Evolutionary conservation across 2,797 vertebrate genomes (phyloP).

Genomic region (Numenius phaeopus): DNA sequence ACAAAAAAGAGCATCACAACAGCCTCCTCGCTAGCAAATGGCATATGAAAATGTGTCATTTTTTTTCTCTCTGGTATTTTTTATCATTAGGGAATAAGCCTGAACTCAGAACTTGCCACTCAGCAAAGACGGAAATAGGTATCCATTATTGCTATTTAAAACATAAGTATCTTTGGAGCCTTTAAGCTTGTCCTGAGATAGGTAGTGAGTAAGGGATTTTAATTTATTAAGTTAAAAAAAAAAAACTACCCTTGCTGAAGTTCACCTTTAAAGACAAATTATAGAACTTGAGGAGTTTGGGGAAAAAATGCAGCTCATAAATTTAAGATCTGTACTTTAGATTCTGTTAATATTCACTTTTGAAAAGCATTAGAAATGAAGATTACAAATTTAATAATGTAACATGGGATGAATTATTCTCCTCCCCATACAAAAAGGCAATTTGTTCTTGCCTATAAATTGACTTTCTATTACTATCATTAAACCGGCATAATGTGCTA

Average conservation of each 20-base stretch:
- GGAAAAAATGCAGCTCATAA: constrained; percentile 63
- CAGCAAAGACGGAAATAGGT: constrained; percentile 30
- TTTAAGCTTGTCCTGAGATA: not conserved
- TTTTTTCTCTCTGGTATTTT: not conserved
- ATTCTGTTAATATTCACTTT: constrained; percentile 76
- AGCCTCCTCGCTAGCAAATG: constrained; percentile 28
- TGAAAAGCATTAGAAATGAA: constrained; percentile 79
- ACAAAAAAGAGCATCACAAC: constrained; percentile 65
- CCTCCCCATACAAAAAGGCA: constrained; percentile 65
- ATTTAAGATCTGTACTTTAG: constrained; percentile 73
- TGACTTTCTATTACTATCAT: constrained; percentile 66
- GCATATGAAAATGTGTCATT: not conserved
- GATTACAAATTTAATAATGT: constrained; percentile 83
- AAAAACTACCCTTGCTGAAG: constrained; percentile 30
- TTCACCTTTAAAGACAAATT: constrained; percentile 75
- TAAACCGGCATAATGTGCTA: constrained; percentile 56
- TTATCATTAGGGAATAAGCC: constrained; percentile 19
- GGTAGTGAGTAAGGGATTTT: not conserved
- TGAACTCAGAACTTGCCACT: constrained; percentile 40
- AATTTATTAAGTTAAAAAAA: constrained; percentile 40
- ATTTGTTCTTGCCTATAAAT: constrained; percentile 74
- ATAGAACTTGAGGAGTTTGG: constrained; percentile 60
- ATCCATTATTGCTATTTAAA: constrained; percentile 11
- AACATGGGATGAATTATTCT: constrained; percentile 68
- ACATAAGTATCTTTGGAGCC: not conserved